Conservation (phyloP, 1,140 invertebrate genomes). For the Drosophila pseudoananassae region DNA sequence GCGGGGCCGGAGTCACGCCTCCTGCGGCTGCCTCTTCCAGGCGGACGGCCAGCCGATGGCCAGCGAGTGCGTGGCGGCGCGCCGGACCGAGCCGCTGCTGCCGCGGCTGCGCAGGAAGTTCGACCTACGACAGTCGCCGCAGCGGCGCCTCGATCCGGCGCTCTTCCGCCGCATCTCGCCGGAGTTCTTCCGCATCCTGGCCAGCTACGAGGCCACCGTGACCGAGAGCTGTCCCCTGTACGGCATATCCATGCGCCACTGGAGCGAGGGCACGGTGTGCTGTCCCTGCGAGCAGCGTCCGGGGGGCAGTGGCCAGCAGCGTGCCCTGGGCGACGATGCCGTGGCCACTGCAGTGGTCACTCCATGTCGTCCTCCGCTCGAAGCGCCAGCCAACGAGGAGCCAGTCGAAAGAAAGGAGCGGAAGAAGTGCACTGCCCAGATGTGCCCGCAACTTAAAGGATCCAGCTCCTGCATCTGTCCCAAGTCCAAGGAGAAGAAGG, state of each 20-base stretch:
- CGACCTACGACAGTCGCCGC: constrained; percentile 40
- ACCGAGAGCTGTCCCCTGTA: constrained; percentile 58
- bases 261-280: background rate
- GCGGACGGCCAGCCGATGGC: constrained; percentile 56
- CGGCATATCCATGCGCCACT: constrained; percentile 41
- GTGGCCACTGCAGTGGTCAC: background rate
- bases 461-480: background rate
- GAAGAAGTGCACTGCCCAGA: background rate
- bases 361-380: background rate
- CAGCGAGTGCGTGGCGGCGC: constrained; percentile 23
- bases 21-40: constrained; percentile 30
- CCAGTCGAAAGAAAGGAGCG: background rate
- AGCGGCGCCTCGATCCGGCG: constrained; percentile 48
- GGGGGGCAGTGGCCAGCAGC: background rate
- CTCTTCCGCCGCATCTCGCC: constrained; percentile 66
- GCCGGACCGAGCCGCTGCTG: constrained; percentile 23
- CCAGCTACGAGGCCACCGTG: constrained; percentile 58
- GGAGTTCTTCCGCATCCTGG: constrained; percentile 63
- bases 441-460: background rate
- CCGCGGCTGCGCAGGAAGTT: constrained; percentile 27
- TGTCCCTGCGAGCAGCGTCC: constrained; percentile 24
- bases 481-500: background rate
- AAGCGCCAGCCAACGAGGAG: background rate
- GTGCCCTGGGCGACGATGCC: constrained; percentile 38
- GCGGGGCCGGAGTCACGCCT: background rate